Conservation (phyloP, 2,888 invertebrate species). For the Drosophila kokeensis region DNA sequence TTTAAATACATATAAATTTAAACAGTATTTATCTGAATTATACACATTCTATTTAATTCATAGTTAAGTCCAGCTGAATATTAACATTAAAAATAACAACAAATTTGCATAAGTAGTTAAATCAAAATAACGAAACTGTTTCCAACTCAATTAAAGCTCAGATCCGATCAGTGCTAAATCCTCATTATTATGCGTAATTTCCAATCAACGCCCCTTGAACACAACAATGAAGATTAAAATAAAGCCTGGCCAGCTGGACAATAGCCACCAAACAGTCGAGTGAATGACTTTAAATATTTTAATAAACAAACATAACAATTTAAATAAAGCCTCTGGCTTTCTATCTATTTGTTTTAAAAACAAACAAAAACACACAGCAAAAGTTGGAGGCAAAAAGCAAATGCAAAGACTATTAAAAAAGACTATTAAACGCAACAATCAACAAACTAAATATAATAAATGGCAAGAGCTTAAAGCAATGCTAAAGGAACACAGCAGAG, state of each 20-base stretch:
- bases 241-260: conserved; percentile 21
- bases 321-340: conserved; percentile 49
- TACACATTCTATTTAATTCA: background rate
- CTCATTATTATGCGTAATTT: background rate
- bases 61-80: background rate
- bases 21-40: background rate
- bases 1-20: background rate
- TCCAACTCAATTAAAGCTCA: background rate
- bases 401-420: conserved; percentile 47
- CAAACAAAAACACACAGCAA: conserved; percentile 23
- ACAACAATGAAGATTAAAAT: conserved; percentile 30
- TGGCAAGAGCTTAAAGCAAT: conserved; percentile 10
- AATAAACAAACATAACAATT: conserved; percentile 49
- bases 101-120: background rate
- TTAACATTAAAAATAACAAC: background rate
- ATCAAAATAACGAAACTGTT: background rate
- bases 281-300: conserved; percentile 52
- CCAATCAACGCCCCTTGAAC: conserved; percentile 3
- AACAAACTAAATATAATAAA: conserved; percentile 32
- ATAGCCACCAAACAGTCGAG: conserved; percentile 20
- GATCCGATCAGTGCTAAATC: background rate
- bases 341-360: conserved; percentile 47
- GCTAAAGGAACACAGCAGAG: conserved; percentile 10
- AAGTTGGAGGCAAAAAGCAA: conserved; percentile 39
- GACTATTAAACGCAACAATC: conserved; percentile 36